phyloP scores from a whole-genome alignment of 2,113 vertebrate species.

The Motacilla alba region DNA sequence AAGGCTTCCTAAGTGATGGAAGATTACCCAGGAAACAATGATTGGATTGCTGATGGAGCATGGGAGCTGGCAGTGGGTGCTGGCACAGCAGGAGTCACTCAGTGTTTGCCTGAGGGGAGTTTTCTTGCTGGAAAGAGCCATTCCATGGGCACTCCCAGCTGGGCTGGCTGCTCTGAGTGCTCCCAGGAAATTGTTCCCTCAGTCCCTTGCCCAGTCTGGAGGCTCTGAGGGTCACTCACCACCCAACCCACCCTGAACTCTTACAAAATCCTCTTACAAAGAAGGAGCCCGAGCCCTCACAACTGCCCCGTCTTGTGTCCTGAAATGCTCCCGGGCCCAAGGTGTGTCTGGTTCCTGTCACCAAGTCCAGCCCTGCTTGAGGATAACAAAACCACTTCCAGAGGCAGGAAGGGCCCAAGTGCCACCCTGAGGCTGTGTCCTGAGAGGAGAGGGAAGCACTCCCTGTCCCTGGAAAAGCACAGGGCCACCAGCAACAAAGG shows the following conservation, averaged over 20 bases:
- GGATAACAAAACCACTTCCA: neutral
- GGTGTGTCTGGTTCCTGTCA: neutral
- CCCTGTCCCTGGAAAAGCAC: neutral
- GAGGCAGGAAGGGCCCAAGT: neutral
- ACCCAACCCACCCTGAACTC: accelerated
- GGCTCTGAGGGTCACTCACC: neutral
- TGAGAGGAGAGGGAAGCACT: neutral
- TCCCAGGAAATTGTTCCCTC: neutral
- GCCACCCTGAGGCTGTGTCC: neutral
- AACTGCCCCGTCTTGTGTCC: neutral
- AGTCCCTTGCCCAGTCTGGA: neutral
- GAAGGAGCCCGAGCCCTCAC: neutral
- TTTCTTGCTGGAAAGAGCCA: neutral
- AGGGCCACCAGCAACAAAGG: neutral
- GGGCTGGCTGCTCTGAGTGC: neutral
- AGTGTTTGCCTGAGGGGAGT: neutral
- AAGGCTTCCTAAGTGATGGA: neutral
- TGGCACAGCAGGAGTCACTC: neutral
- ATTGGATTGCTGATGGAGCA: neutral
- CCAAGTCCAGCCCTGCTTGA: neutral
- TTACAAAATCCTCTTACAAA: neutral
- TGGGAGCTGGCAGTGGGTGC: neutral
- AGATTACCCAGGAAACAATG: neutral
- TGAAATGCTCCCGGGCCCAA: neutral
- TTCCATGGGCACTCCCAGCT: neutral